Evolutionary conservation across 2,888 invertebrate genomes (phyloP), one percentile per base, ranked within the genome.

Genomic region (Drosophila macrospina): DNA sequence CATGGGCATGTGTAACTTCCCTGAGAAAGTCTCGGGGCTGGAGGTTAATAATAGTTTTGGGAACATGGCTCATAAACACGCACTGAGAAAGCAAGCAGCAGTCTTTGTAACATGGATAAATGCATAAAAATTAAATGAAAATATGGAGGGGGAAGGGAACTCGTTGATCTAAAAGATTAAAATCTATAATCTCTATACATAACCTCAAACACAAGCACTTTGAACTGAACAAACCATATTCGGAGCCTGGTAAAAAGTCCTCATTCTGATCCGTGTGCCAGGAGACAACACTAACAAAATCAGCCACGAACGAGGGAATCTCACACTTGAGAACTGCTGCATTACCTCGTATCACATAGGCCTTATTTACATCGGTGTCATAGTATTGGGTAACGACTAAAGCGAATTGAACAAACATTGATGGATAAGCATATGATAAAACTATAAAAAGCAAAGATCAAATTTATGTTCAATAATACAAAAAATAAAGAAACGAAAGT

Each of bases 281-380:
- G 32, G 96, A 96, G 44, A 96, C 94, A 81, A 98, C 97, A 88
- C 93, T 94, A 75, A 98, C 97, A 93, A 98, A 98, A 93, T 98
- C 98, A 74, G 97, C 97, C 68, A 98, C 97, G 93, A 97, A 98
- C 59, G 97, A 97, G 37, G 98, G 98, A 85, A 97, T 96, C 87
- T 96, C 96, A 93, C 97, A 97, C 93, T 97, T 97, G 86, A 97
- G 93, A 67, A 97, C 96, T 11, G 97, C 97, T 37, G 96, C 95
- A 92, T 97, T 97, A 62, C 97, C 97, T 79, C 96, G 94, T 88
- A 97, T 97, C 47, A 97, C 97, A 92, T 97, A 97, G 91, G 97
- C 97, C 93, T 97, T 96, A 93, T 97, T 97, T 82, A 97, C 97
- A 93, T 97, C 97, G 52, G 96, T 96, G 92, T 97, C 97, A 93